phyloP scores from a whole-genome alignment of 2,113 vertebrate species.

The Corydoras sp. region DNA sequence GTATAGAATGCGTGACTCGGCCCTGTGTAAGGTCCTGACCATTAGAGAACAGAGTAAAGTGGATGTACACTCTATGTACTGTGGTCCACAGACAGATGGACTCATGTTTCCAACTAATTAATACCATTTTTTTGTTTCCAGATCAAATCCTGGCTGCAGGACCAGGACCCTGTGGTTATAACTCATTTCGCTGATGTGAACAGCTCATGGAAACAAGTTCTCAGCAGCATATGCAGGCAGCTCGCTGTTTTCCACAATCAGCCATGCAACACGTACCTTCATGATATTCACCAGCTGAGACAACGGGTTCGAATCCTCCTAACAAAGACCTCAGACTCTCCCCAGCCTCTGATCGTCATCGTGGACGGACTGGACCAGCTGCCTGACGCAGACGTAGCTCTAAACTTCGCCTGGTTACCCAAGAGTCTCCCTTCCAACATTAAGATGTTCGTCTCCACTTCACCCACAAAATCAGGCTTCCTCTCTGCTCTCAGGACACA shows the following conservation, averaged over 20 bases:
- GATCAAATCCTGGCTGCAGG: constrained; percentile 62
- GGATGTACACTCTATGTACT: not conserved
- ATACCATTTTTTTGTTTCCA: constrained; percentile 37
- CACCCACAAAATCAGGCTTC: constrained; percentile 42
- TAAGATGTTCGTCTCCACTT: constrained; percentile 60
- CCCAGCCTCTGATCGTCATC: constrained; percentile 59
- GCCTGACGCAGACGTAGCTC: constrained; percentile 14
- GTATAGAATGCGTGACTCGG: too few relatives aligned
- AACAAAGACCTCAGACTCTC: constrained; percentile 43
- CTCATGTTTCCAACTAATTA: too few relatives aligned
- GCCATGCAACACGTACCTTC: not conserved
- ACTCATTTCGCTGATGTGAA: constrained; percentile 51
- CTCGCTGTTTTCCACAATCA: constrained; percentile 48
- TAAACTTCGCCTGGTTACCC: constrained; percentile 57
- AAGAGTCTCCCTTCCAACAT: constrained; percentile 55
- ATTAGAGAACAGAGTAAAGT: not conserved
- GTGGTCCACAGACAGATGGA: too few relatives aligned
- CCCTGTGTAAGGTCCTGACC: too few relatives aligned
- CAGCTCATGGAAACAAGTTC: constrained; percentile 46
- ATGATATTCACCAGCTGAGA: constrained; percentile 46
- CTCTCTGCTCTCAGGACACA: constrained; percentile 43
- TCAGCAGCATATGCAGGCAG: constrained; percentile 59
- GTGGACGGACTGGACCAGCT: constrained; percentile 65
- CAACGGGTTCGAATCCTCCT: constrained; percentile 58
- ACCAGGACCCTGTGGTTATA: constrained; percentile 58